Base-by-base conservation (phyloP, 2,888 invertebrate genomes). In the Dione juno region DNA sequence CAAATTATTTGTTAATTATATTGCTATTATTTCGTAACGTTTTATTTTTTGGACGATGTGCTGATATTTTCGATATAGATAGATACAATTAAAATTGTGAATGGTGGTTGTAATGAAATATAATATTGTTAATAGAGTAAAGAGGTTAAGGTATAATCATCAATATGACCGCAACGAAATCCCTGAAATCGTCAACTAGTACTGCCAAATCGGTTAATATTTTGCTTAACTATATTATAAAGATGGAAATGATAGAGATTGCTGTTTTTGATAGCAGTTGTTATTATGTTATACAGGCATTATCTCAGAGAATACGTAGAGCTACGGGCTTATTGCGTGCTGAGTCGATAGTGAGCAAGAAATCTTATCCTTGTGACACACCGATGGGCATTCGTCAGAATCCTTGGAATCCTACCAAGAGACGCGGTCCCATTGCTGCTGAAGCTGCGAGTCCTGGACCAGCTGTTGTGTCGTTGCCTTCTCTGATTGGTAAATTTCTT, bases 341-440 rank as follows among this genome's bases (percentile, higher is more conserved):
- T 37, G 79, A 83, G 9, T 85, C 87, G 6, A 78, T 80, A 53
- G 53, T 83, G 73, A 75, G 83, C 3, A 86, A 83, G 76, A 81
- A 77, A 68, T 69, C 76, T 14, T 78, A 81, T 72, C 79, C 80
- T 54, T 88, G 90, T 76, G 90, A 88, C 41, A 76, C 81, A 70
- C 84, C 82, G 76, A 84, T 95, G 84, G 97, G 96, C 81, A 95
- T 96, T 83, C 95, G 96, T 80, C 98, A 98, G 92, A 95, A 96
- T 87, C 96, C 97, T 75, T 98, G 98, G 98, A 97, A 97, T 69
- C 98, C 98, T 52, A 98, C 98, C 50, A 97, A 97, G 85, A 94
- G 98, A 75, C 95, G 97, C 65, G 98, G 98, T 48, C 97, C 97
- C 21, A 98, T 98, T 73, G 97, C 97, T 58, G 98, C 98, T 2